These are phyloP conservation scores for Stylophora pistillata DNA, from an alignment of 64 coral and sea anemone species.

Conservation along the genomic window DNA sequence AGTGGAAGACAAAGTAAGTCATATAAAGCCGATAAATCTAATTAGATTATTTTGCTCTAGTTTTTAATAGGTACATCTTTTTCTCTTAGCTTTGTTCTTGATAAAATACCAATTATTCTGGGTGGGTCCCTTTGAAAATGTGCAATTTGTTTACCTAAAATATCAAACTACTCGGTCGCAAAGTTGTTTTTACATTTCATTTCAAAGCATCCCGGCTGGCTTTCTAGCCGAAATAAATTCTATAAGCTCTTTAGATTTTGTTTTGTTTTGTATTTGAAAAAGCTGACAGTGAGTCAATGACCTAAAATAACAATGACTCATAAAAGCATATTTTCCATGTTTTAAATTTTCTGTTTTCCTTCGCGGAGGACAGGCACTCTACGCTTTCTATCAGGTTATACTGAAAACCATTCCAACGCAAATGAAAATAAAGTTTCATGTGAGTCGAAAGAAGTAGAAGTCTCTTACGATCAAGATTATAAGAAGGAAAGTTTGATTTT, in stretches of 20 bases:
- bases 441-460: background rate
- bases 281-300: background rate
- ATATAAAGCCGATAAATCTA: background rate
- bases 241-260: background rate
- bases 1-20: background rate
- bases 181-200: background rate
- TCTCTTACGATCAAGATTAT: too few relatives aligned
- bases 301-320: background rate
- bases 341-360: background rate
- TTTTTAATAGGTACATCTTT: background rate
- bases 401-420: background rate
- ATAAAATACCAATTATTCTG: background rate
- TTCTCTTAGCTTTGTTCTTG: background rate
- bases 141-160: conserved; percentile 4
- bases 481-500: background rate
- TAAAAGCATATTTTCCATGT: background rate
- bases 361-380: background rate
- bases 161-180: background rate
- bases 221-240: background rate
- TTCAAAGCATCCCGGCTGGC: too few relatives aligned
- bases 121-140: background rate
- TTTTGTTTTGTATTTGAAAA: background rate
- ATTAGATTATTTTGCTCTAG: background rate
- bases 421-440: background rate
- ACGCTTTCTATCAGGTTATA: background rate